Base-by-base conservation (phyloP, 2,888 invertebrate genomes). In the Biston betularia region DNA sequence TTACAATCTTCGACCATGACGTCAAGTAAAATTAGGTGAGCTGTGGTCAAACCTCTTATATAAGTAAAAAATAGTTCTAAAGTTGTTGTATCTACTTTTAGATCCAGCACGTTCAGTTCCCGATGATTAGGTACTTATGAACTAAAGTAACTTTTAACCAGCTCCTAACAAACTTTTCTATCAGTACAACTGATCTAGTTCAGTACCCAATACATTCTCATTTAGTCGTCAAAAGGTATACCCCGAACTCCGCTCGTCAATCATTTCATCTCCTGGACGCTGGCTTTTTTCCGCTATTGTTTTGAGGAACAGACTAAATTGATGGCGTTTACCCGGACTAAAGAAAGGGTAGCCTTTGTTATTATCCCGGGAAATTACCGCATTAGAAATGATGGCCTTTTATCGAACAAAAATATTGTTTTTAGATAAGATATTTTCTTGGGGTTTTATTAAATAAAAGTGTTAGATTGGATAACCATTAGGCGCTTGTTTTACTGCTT, bases 271-370 rank as follows among this genome's bases (percentile, higher is more conserved):
- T 79, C 70, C 75, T 78, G 73, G 77, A 75, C 79, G 70, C 58
- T 40, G 58, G 57, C 72, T 79, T 82, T 86, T 83, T 82, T 79
- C 75, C 70, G 52, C 81, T 73, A 79, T 88, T 89, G 85, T 89
- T 85, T 83, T 69, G 71, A 64, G 75, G 76, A 71, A 65, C 71
- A 69, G 62, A 65, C 73, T 72, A 79, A 86, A 89, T 88, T 84
- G 84, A 87, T 83, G 81, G 78, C 83, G 77, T 80, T 84, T 77
- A 77, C 71, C 75, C 74, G 60, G 69, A 65, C 71, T 71, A 81
- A 86, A 83, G 83, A 82, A 85, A 83, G 78, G 84, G 78, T 79
- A 78, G 63, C 72, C 74, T 79, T 85, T 86, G 81, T 82, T 79
- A 79, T 72, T 53, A 64, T 68, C 71, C 75, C 77, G 53, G 61